Conservation (phyloP, 2,113 vertebrate species). For the Oreochromis spilurus region DNA sequence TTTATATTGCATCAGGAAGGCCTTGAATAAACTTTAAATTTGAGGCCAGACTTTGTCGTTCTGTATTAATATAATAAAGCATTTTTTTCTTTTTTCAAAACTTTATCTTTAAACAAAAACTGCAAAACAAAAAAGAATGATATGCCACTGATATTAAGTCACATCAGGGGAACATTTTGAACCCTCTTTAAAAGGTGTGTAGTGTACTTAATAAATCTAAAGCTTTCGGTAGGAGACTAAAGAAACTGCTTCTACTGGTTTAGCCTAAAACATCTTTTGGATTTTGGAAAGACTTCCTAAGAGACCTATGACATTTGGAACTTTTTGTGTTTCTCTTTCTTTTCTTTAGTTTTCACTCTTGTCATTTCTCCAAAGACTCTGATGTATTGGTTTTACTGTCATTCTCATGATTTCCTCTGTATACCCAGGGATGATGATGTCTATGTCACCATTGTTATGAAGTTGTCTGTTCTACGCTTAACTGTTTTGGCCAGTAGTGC, state of each 20-base stretch:
- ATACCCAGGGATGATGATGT: background rate
- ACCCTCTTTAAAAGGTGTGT: background rate
- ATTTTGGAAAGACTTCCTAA: background rate
- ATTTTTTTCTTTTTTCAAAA: background rate
- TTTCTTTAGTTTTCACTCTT: background rate
- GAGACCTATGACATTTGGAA: background rate
- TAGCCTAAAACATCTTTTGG: background rate
- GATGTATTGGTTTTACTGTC: background rate
- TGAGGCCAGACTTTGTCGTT: background rate
- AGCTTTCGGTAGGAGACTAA: background rate
- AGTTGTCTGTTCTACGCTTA: background rate
- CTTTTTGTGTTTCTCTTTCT: background rate
- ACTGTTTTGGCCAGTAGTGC: background rate
- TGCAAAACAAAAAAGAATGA: background rate
- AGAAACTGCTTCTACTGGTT: background rate
- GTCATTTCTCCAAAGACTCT: background rate
- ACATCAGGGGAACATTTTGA: background rate
- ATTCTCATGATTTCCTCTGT: background rate
- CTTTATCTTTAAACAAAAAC: background rate
- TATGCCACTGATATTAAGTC: background rate
- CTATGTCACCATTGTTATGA: background rate
- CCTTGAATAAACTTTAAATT: background rate
- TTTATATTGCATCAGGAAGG: background rate
- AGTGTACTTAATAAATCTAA: background rate
- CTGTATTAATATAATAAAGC: background rate